Percentiles rank a stretch among this genome's conserved stretches.
Conservation (phyloP, 2,797 vertebrate species). For the Menidia menidia region DNA sequence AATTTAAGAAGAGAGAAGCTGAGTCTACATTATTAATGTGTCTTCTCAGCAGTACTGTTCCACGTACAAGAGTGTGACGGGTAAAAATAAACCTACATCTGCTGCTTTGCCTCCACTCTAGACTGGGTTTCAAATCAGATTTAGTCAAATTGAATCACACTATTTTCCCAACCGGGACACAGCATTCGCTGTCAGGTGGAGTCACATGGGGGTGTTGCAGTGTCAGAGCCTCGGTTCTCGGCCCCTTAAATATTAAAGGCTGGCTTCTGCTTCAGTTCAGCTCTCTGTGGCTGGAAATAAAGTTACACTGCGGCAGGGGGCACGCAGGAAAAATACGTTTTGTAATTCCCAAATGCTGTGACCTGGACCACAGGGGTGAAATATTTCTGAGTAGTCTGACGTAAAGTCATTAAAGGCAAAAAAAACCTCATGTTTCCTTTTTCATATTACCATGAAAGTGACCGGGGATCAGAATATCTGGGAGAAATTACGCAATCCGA, state of each 20-base stretch:
- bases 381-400: conserved; percentile 5
- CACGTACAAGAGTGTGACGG: background rate
- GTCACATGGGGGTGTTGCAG: conserved; percentile 5
- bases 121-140: background rate
- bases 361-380: background rate
- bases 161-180: conserved; percentile 16
- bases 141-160: background rate
- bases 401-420: conserved; percentile 3
- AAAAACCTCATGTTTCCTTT: conserved; percentile 9
- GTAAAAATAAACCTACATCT: conserved; percentile 1
- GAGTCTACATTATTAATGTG: background rate
- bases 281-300: background rate
- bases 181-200: conserved; percentile 20
- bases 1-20: background rate
- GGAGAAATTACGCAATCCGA: no score
- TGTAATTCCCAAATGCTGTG: background rate
- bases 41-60: background rate
- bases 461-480: no score
- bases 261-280: background rate
- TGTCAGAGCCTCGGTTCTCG: conserved; percentile 10
- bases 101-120: background rate
- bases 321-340: background rate
- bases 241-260: background rate
- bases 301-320: conserved; percentile 11
- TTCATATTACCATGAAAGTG: background rate